Percentiles rank a stretch among this genome's conserved stretches.
These are phyloP conservation scores for Proales similis DNA, from an alignment of 1,140 invertebrate species.

Conservation along the genomic window DNA sequence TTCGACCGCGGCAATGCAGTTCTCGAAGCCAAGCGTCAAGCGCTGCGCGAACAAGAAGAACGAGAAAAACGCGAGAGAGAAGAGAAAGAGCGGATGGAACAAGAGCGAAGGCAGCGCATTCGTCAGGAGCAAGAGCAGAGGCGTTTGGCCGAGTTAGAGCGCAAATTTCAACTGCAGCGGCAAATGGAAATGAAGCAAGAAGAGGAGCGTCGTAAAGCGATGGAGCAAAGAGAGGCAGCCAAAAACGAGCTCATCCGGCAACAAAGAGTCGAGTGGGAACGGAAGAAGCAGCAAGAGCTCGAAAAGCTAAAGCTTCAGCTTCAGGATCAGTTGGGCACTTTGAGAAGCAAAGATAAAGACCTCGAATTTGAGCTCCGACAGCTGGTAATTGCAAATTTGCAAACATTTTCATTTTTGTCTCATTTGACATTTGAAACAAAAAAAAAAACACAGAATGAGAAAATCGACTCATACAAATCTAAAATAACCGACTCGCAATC, in stretches of 20 bases:
- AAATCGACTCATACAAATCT: conserved; percentile 76
- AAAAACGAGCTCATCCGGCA: conserved; percentile 86
- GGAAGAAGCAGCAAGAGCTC: conserved; percentile 76
- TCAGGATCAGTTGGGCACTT: conserved; percentile 44
- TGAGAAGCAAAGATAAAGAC: conserved; percentile 49
- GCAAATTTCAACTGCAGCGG: conserved; percentile 71
- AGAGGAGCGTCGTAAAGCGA: conserved; percentile 54
- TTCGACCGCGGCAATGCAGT: conserved; percentile 73
- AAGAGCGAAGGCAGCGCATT: conserved; percentile 51
- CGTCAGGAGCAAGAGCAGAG: conserved; percentile 53
- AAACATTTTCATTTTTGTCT: neutral
- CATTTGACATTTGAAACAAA: conserved; percentile 61
- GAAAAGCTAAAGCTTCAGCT: conserved; percentile 63
- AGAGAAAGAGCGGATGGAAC: conserved; percentile 71
- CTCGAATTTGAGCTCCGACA: conserved; percentile 72
- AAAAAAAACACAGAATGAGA: conserved; percentile 74
- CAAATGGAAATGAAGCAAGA: conserved; percentile 63
- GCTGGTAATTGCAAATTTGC: conserved; percentile 55
- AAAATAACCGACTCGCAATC: conserved; percentile 84
- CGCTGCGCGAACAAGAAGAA: conserved; percentile 60
- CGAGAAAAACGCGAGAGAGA: conserved; percentile 51
- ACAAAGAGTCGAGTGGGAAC: conserved; percentile 89
- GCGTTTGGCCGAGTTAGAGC: conserved; percentile 58
- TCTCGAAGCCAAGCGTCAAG: conserved; percentile 77
- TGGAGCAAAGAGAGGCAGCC: conserved; percentile 65